A percentile compares a stretch with the other conserved stretches of the same genome.
phyloP scores from a whole-genome alignment of 2,888 invertebrate genomes.

The Acanthacorydalis orientalis region DNA sequence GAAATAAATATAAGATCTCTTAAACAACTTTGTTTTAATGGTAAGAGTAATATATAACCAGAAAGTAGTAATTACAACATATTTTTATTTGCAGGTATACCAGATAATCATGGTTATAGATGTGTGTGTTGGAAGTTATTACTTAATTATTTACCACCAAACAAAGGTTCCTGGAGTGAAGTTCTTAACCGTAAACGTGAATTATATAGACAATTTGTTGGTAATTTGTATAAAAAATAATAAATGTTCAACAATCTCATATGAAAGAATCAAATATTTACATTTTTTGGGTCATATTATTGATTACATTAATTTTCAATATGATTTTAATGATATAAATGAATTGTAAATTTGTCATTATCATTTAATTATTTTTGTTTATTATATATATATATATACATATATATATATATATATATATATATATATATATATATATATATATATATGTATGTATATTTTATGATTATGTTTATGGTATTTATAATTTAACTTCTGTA shows the following conservation, averaged over 20 bases:
- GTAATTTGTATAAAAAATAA: constrained; percentile 24
- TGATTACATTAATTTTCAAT: too few relatives aligned
- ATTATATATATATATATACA: constrained; percentile 4
- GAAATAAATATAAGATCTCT: constrained; percentile 52
- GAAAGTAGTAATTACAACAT: background rate
- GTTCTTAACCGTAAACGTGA: constrained; percentile 58
- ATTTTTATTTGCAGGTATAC: constrained; percentile 48
- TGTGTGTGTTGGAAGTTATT: constrained; percentile 80
- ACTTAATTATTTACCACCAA: constrained; percentile 65
- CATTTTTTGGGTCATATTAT: too few relatives aligned
- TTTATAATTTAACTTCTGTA: too few relatives aligned
- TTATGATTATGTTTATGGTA: too few relatives aligned
- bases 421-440: too few relatives aligned
- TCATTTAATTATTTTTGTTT: too few relatives aligned
- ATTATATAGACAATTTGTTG: constrained; percentile 66
- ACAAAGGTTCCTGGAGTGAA: constrained; percentile 47
- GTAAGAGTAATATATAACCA: constrained; percentile 28
- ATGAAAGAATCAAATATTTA: too few relatives aligned
- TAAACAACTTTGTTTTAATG: constrained; percentile 60
- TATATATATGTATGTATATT: too few relatives aligned
- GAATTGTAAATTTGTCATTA: too few relatives aligned
- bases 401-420: background rate
- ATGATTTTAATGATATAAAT: too few relatives aligned
- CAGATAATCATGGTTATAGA: constrained; percentile 69
- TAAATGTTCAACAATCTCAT: too few relatives aligned